Percentiles rank a stretch among this genome's conserved stretches.
These are phyloP conservation scores for Craniophora ligustri DNA, from an alignment of 2,888 invertebrate genomes.

Conservation along the genomic window DNA sequence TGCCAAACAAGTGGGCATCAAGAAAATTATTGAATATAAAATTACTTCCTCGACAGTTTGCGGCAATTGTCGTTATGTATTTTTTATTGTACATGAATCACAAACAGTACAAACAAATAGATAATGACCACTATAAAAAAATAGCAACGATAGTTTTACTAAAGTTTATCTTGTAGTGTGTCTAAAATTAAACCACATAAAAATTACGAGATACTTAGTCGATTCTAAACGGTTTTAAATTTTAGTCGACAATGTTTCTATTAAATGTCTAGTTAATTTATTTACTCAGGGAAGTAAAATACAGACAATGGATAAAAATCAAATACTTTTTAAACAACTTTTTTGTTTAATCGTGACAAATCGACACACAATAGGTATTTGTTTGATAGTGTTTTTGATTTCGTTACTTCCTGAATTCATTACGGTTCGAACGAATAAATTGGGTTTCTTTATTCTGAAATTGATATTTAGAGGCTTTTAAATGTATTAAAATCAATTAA, in stretches of 20 bases:
- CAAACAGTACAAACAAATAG: conserved; percentile 24
- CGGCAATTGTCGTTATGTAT: conserved; percentile 3
- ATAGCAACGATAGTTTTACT: neutral
- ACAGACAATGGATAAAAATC: neutral
- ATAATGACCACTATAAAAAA: conserved; percentile 3
- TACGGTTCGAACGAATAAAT: too few relatives aligned
- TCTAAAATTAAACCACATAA: too few relatives aligned
- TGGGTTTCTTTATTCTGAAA: neutral
- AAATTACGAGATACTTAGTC: too few relatives aligned
- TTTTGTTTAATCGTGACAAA: neutral
- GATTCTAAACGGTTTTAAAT: too few relatives aligned
- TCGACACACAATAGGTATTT: neutral
- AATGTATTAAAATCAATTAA: too few relatives aligned
- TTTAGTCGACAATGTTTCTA: too few relatives aligned
- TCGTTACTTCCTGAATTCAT: neutral
- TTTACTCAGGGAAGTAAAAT: neutral
- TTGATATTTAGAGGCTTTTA: neutral
- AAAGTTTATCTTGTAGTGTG: too few relatives aligned
- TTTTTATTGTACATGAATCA: conserved; percentile 14
- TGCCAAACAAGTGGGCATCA: conserved; percentile 4
- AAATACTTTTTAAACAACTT: neutral
- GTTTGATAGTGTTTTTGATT: neutral
- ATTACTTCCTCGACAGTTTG: conserved; percentile 32
- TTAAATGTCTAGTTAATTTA: neutral
- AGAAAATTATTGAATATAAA: conserved; percentile 17